These are phyloP conservation scores for Gymnarchus niloticus DNA, from an alignment of 2,113 vertebrate species.

Conservation along the genomic window DNA sequence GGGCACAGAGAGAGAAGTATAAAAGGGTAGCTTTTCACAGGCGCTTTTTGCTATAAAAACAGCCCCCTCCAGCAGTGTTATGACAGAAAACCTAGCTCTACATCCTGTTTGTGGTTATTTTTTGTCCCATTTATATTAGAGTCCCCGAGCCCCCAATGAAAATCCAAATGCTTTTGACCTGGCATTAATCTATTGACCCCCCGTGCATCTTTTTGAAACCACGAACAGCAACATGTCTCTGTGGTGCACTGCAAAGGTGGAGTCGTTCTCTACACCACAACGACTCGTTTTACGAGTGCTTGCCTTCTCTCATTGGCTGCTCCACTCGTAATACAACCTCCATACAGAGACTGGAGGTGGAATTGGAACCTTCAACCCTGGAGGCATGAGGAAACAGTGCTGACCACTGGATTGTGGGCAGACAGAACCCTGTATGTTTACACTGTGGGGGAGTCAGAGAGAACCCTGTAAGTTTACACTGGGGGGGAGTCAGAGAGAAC, in stretches of 20 bases:
- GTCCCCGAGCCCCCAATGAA: no score
- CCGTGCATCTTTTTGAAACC: not conserved
- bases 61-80: no score
- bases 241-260: not conserved
- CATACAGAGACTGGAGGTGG: no score
- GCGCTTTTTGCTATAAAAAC: not conserved
- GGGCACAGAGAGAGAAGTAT: no score
- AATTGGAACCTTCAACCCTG: no score
- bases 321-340: no score
- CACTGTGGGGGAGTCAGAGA: no score
- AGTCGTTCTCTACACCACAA: not conserved
- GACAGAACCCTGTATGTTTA: no score
- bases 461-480: no score
- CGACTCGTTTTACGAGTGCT: not conserved
- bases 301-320: not conserved
- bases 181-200: not conserved
- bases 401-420: no score
- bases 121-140: not conserved
- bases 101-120: not conserved
- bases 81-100: slow-evolving; percentile 8
- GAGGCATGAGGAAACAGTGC: no score
- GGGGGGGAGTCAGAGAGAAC: no score
- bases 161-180: not conserved
- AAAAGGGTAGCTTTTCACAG: not conserved
- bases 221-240: not conserved